Base-by-base conservation (phyloP, 2,888 invertebrate species). In the Heliothis peltigera region DNA sequence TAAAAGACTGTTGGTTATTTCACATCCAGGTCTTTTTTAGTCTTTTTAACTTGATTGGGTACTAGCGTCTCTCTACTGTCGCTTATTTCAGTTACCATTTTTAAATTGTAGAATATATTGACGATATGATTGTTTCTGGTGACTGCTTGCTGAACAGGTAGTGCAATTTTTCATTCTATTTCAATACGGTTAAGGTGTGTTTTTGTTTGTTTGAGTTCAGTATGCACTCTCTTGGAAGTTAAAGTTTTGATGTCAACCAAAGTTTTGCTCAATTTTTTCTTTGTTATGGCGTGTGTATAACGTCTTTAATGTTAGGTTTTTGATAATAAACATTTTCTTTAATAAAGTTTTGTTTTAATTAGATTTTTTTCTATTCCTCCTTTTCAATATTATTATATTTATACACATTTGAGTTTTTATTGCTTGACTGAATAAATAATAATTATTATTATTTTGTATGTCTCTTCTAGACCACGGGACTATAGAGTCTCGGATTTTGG, bases 181-280 rank as follows among this genome's bases (percentile, higher is more conserved):
- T 47, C 5, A 32, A 28, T 65, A n/a, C 44, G 21, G 51, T 46
- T 64, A 59, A 43, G 61, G 58, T 55, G 18, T 63, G n/a, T 64
- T 66, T 64, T 73, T 61, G 52, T 54, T 49, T 54, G 51, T 46
- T 70, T 72, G 43, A 65, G 70, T 80, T 80, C 76, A 75, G 66
- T 66, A 39, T 64, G 74, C 56, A 69, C 66, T 72, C 52, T 47
- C 65, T 68, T 61, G 63, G n/a, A 64, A 70, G 42, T 64, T 25
- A 58, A 68, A 74, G 79, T 84, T 84, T 85, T 84, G 80, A 80
- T 86, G 75, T 87, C 84, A 84, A 89, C 92, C 91, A 92, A 92
- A 92, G 92, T 85, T 82, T 86, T 89, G 90, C 89, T 90, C 87
- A 90, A 88, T 88, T 75, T 74, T 32, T 81, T 82, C 81, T 82